Evolutionary conservation across 2,888 invertebrate genomes (phyloP), one percentile per base, ranked within the genome.

Genomic region (Pandemis cinnamomeana): DNA sequence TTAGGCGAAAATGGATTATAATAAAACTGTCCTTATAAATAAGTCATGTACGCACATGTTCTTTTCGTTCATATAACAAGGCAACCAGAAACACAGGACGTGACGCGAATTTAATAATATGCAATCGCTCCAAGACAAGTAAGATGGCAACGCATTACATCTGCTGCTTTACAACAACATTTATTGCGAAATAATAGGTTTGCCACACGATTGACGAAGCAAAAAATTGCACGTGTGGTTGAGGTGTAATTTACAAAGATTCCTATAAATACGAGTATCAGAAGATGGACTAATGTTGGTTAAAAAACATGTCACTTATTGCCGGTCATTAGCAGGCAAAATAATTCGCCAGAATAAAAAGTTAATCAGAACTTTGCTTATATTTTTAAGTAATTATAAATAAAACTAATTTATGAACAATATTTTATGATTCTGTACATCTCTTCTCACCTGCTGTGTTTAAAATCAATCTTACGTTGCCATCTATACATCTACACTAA

Each of bases 81-180:
- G 72, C 72, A 71, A 53, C 72, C 69, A 53, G 77, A 79, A 81
- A 79, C 69, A 77, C 82, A 86, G 85, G 86, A 86, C 80, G 81
- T 87, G 83, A 83, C 83, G 80, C 41, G 71, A 77, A 77, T 77
- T 80, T 83, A 78, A 85, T 83, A 77, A 81, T 81, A 80, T 80
- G 79, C 78, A 81, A 82, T 85, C 66, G 64, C 61, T 74, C 60
- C 55, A 8, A 51, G 64, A 58, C 58, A 55, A 51, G 44, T 55
- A 41, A 36, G 27, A 36, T 55, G 42, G n/a, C 63, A 64, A 42
- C 60, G 60, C 64, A 69, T 70, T 62, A 71, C 51, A 61, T 55
- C 63, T 60, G 70, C 69, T 71, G 71, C 67, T 74, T 74, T 71
- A 66, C 36, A 70, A 66, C 63, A 60, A 60, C 66, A 70, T 74